Base-by-base conservation (phyloP, 2,113 vertebrate species). In the Lethenteron reissneri region DNA sequence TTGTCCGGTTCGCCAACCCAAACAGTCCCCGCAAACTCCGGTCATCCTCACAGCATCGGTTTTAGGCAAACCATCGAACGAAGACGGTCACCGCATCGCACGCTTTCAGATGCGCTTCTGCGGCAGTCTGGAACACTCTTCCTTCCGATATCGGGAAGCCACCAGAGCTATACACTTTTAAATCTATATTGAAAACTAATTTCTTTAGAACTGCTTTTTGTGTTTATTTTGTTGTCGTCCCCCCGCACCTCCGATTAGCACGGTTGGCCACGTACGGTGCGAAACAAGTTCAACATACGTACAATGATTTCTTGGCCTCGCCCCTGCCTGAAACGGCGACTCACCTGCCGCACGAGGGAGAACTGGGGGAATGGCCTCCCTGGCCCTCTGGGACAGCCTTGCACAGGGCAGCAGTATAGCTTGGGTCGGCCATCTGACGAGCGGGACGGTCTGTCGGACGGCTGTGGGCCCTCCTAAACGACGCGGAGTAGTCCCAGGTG, bases 381-480 rank as follows among this genome's bases (percentile, higher is more conserved):
- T 12, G 89, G 88, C 71, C 92, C 94, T 78, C 94, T 83, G 71
- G 90, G 94, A 75, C 94, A 99, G 57, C 94, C 94, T 82, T 96
- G 87, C 74, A 99, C 88, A n/a, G 94, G 94, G 80, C 94, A 99
- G 76, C 92, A 96, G 80, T 92, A 99, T 72, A 92, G 85, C 78
- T 89, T 97, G 64, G 64, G 41, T 41, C 41, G 41, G 41, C 41
- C 41, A 41, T 41, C 41, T 41, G 41, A 41, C 5, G 41, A 41
- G 41, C 41, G 41, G 41, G 41, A 41, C 41, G 41, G 41, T 41
- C 41, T 41, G 41, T 41, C 41, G 41, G 41, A 41, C 41, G 41
- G 41, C 41, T 7, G 41, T 41, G 41, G 41, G 41, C 41, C 41
- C 41, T 41, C 41, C 41, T 41, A 41, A 41, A 41, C 41, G 41